Conservation (phyloP, 2,888 invertebrate genomes). For the Acholoe squamosa region DNA sequence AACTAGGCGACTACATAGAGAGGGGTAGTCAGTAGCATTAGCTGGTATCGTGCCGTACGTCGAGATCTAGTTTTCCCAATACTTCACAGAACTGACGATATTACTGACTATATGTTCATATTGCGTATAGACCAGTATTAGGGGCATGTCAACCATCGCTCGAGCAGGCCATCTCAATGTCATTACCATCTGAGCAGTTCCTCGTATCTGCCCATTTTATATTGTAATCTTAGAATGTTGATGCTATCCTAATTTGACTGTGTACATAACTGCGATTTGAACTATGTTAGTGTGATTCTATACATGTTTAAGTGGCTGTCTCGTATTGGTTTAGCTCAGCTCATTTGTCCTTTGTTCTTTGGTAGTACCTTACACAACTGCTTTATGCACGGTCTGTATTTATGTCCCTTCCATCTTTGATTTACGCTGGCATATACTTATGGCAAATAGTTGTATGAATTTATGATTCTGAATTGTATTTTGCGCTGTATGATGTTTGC, state of each 20-base stretch:
- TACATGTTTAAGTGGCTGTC: constrained; percentile 24
- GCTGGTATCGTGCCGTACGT: background rate
- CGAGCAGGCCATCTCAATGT: background rate
- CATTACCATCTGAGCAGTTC: background rate
- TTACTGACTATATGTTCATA: background rate
- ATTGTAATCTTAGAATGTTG: background rate
- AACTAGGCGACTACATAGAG: background rate
- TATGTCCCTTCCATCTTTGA: background rate
- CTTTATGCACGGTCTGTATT: constrained; percentile 53
- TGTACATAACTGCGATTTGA: constrained; percentile 14
- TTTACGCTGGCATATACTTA: constrained; percentile 33
- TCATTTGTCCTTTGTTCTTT: constrained; percentile 11
- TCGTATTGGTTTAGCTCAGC: background rate
- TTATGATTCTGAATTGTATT: constrained; percentile 24
- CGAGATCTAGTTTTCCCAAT: background rate
- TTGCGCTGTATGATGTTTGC: constrained; percentile 28
- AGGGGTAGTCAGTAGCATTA: background rate
- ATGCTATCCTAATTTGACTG: constrained; percentile 15
- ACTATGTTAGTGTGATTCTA: constrained; percentile 45
- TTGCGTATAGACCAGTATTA: background rate
- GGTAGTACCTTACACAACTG: constrained; percentile 23
- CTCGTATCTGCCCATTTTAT: background rate
- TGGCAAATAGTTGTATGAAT: constrained; percentile 35
- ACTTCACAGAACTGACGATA: background rate
- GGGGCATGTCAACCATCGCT: background rate